Conservation (phyloP, 2,797 vertebrate species). For the Pachyuromys duprasi region DNA sequence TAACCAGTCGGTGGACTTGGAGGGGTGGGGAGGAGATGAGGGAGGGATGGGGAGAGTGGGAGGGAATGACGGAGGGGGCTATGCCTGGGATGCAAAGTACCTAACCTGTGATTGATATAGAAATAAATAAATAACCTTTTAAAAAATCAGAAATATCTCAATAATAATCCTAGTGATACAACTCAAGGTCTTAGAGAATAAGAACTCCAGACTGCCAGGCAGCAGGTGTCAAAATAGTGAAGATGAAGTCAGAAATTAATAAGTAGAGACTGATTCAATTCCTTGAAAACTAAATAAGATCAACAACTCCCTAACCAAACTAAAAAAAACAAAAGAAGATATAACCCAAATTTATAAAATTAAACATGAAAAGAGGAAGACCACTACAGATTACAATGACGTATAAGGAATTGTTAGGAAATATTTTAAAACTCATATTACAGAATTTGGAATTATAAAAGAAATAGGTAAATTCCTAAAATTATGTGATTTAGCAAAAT, state of each 20-base stretch:
- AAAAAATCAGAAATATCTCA: neutral
- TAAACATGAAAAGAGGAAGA: neutral
- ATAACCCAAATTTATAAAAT: neutral
- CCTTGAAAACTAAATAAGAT: neutral
- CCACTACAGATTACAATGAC: neutral
- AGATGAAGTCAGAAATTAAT: neutral
- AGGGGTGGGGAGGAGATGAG: no score
- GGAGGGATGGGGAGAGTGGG: no score
- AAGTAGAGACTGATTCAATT: neutral
- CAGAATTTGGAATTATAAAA: neutral
- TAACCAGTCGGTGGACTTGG: no score
- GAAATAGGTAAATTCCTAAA: neutral
- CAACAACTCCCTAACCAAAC: neutral
- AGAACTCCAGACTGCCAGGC: neutral
- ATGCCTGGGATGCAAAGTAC: no score
- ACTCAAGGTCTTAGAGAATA: neutral
- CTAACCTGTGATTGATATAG: no score
- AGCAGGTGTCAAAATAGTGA: neutral
- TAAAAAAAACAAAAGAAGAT: neutral
- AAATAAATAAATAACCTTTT: no score
- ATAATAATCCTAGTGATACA: neutral
- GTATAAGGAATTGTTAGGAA: neutral
- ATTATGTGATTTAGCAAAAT: neutral
- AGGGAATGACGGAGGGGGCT: no score
- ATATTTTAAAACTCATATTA: neutral